Base-by-base conservation (phyloP, 35 echinoderm and acorn worm species). In the Eucidaris tribuloides region DNA sequence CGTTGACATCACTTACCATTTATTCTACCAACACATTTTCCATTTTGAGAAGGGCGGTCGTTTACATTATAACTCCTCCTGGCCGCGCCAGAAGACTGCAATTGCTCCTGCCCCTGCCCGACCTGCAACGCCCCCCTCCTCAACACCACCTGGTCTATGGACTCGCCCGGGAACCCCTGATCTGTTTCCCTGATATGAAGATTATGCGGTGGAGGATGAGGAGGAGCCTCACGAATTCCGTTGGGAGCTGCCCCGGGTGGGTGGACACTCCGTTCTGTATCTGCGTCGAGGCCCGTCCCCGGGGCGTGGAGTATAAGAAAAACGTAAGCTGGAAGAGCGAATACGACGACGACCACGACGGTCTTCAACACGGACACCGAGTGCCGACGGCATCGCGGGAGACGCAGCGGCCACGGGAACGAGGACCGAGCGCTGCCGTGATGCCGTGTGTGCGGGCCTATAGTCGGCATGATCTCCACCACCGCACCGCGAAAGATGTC, bases 1-100 rank as follows among this genome's bases (percentile, higher is more conserved):
- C n/a, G n/a, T n/a, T n/a, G n/a, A n/a, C n/a, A n/a, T n/a, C 48
- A 72, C 66, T 74, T 20, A 74, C 68, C 68, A 74, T 74, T 74
- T 17, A 74, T 40, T 2, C 2, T 18, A 15, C 40, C 68, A 44
- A n/a, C 44, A 74, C 15, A 74, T 74, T 74, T 40, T 74, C 68
- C 68, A 74, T 44, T 41, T 44, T 52, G n/a, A 11, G 9, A 52
- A 52, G 9, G 9, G 22, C 68, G 28, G 7, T 17, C 27, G 9
- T 17, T 2, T 44, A 2, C 20, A 5, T 74, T 74, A 22, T 72
- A 32, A 4, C 25, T 40, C 44, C 44, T 74, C 34, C 25, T 74
- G 0, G 9, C 68, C 2, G 33, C 48, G 48, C 48, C n/a, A 11
- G 9, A 42, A 36, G 44, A 33, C 14, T 42, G 40, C 11, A 40